phyloP scores from a whole-genome alignment of 2,113 vertebrate species.

The Psephotus haematonotus region DNA sequence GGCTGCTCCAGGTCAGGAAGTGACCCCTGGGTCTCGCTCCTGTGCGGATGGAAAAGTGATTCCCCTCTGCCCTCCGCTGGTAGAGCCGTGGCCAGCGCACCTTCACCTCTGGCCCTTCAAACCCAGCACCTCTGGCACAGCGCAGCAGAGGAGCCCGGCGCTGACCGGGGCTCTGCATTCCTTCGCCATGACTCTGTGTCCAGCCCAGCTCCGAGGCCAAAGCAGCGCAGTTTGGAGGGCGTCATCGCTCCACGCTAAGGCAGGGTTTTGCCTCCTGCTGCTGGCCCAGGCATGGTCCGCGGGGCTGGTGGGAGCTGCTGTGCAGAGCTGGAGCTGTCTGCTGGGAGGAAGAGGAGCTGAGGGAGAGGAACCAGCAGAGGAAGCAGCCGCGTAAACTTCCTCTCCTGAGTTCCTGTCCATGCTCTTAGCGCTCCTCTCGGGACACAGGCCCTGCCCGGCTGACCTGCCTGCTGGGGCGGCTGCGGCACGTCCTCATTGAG shows the following conservation, averaged over 20 bases:
- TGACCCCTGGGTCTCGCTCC: background rate
- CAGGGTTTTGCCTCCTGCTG: background rate
- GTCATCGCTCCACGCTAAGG: background rate
- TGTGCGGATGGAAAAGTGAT: background rate
- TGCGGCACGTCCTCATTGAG: rapidly evolving
- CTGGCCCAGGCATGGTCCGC: background rate
- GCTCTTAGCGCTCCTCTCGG: rapidly evolving
- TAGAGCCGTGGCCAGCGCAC: rapidly evolving
- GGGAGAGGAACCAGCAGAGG: background rate
- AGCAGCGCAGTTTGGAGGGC: background rate
- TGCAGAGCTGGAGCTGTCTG: background rate
- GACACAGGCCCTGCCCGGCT: background rate
- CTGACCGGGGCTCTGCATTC: constrained; percentile 11
- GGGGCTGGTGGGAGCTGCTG: background rate
- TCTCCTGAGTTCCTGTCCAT: rapidly evolving
- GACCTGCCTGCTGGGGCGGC: background rate
- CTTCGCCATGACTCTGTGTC: background rate
- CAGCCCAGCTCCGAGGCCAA: background rate
- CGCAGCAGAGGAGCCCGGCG: rapidly evolving
- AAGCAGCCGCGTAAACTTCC: background rate
- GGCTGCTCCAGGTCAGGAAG: background rate
- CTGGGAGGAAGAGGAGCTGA: background rate
- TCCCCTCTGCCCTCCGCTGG: background rate
- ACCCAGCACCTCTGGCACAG: rapidly evolving
- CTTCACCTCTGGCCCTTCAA: background rate